Evolutionary conservation across 2,888 invertebrate species (phyloP), one percentile per base, ranked within the genome.

Genomic region (Gymnocheta viridis): DNA sequence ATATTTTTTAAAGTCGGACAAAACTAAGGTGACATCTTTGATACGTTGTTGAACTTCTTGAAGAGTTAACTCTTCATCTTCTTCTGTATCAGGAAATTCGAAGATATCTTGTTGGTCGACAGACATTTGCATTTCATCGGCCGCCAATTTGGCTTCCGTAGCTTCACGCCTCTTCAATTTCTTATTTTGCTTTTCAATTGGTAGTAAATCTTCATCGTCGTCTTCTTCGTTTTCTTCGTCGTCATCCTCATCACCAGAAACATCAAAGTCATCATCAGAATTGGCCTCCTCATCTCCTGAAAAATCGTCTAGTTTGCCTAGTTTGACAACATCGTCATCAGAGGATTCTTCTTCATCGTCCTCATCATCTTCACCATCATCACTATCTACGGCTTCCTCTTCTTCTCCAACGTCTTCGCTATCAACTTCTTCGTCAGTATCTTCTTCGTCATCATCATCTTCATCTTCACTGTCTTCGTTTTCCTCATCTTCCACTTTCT

Each of bases 1-100:
- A 49, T 95, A 92, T 81, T 93, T 94, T 86, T 93, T 95, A 87
- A 98, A 98, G 91, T 98, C 96, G 9, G 95, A 94, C 47, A 98
- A 92, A 3, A 98, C 96, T 86, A 94, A 93, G 9, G 96, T 93
- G 54, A 96, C 94, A 92, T 99, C 98, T 87, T 96, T 96, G 79
- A 99, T 98, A 87, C 98, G 94, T 90, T 97, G 96, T 90, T 97
- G 96, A 0, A 98, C 94, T 86, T 97, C 96, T 90, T 96, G 96
- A 22, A 98, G 93, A 86, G 95, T 96, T 1, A 95, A 93, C 19
- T 94, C 94, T 89, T 96, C 95, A 66, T 95, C 93, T 66, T 95
- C 93, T 86, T 96, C 95, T 70, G 95, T 93, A 69, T 94, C 94
- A 0, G 98, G 98, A 89, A 98, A 96, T 80, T 94, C 93, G 90